These are phyloP conservation scores for Eilema griseolum DNA, from an alignment of 2,888 invertebrate species.

Conservation along the genomic window DNA sequence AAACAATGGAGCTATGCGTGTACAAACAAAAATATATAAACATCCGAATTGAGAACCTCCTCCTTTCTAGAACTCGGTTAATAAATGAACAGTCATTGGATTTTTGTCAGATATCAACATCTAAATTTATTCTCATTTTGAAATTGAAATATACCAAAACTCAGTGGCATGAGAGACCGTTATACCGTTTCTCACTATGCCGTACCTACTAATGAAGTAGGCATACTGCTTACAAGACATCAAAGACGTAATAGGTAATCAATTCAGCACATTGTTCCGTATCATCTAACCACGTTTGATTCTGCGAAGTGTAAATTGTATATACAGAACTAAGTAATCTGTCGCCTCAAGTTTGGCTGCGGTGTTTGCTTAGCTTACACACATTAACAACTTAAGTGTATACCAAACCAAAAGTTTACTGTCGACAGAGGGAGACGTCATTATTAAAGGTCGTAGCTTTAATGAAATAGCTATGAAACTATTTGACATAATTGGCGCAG, in stretches of 20 bases:
- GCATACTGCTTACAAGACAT: not conserved
- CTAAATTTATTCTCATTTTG: not conserved
- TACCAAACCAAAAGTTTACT: constrained; percentile 47
- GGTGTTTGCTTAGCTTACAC: constrained; percentile 44
- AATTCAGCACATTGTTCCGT: not conserved
- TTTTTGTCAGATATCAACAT: not conserved
- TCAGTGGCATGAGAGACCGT: not conserved
- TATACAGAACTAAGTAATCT: constrained; percentile 35
- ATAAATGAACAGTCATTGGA: not conserved
- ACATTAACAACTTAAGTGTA: constrained; percentile 52
- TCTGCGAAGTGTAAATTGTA: constrained; percentile 32
- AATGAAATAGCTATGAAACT: constrained; percentile 69
- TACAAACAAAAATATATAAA: too few relatives aligned
- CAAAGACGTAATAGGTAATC: not conserved
- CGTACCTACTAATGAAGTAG: not conserved
- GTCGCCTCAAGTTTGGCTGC: constrained; percentile 35
- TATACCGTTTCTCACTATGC: not conserved
- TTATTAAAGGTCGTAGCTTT: constrained; percentile 58
- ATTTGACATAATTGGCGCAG: constrained; percentile 62
- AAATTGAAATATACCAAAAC: not conserved
- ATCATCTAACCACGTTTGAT: not conserved
- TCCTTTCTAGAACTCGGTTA: too few relatives aligned
- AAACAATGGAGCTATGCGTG: too few relatives aligned
- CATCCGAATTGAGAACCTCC: too few relatives aligned
- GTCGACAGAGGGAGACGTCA: constrained; percentile 44